A percentile compares a stretch with the other conserved stretches of the same genome.
Conservation (phyloP, 2,888 invertebrate species). For the Smittia sp. region DNA sequence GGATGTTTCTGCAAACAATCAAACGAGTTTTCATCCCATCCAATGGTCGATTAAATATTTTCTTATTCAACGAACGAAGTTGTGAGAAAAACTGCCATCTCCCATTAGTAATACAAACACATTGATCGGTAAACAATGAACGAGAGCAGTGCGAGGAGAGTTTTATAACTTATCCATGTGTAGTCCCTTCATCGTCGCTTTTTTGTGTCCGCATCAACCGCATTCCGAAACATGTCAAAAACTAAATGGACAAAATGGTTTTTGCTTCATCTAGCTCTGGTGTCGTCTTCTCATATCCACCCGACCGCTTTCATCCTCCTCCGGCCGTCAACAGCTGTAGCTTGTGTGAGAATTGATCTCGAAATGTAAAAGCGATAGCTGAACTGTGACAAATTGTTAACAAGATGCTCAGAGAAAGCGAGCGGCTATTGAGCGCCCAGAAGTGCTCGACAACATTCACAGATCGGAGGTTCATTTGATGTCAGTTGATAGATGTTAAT, state of each 20-base stretch:
- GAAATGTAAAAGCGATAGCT: neutral
- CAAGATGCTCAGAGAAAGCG: neutral
- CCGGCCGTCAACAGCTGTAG: neutral
- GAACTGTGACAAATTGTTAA: conserved; percentile 4
- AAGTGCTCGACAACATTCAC: neutral
- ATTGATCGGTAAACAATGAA: conserved; percentile 28
- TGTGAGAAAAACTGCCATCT: conserved; percentile 32
- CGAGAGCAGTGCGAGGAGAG: neutral
- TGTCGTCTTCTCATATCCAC: too few species aligned
- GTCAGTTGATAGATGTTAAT: neutral
- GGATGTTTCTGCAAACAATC: conserved; percentile 33
- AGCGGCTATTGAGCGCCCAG: neutral
- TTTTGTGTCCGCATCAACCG: conserved; percentile 6
- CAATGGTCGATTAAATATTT: neutral
- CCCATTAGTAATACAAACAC: conserved; percentile 25
- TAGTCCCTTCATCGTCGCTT: neutral
- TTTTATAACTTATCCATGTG: conserved; percentile 23
- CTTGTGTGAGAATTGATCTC: neutral
- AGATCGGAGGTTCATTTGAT: neutral
- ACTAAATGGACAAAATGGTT: conserved; percentile 35
- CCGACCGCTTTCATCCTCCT: neutral
- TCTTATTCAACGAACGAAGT: neutral
- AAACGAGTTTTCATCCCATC: conserved; percentile 19
- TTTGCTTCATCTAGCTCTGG: neutral
- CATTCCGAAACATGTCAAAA: conserved; percentile 29